These are phyloP conservation scores for Leucopternis melanops DNA, from an alignment of 2,113 vertebrate species.

Conservation along the genomic window DNA sequence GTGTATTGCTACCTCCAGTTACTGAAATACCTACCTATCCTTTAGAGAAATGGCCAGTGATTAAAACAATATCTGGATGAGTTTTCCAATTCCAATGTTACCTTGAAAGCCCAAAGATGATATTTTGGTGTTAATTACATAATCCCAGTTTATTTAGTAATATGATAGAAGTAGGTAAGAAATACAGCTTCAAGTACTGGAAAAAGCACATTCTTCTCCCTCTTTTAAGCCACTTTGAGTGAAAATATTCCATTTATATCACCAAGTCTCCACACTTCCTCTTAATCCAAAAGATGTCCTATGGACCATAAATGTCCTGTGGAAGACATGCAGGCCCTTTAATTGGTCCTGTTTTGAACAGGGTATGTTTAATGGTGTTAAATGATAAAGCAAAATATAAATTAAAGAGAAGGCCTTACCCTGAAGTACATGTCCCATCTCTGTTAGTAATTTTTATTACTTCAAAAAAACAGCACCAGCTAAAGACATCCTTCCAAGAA, in stretches of 20 bases:
- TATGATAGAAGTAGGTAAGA: not conserved
- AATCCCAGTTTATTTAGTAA: not conserved
- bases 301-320: not conserved
- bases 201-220: not conserved
- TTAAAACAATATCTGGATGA: not conserved
- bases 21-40: not conserved
- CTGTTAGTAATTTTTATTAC: not conserved
- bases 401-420: not conserved
- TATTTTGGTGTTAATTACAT: not conserved
- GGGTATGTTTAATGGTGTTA: not conserved
- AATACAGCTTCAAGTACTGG: not conserved
- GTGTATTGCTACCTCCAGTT: not conserved
- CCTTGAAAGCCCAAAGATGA: not conserved
- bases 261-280: not conserved
- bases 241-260: not conserved
- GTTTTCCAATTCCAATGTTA: not conserved
- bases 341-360: not conserved
- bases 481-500: not conserved
- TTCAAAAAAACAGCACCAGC: not conserved
- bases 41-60: not conserved
- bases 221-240: not conserved
- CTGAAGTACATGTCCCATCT: not conserved
- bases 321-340: not conserved
- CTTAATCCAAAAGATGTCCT: not conserved
- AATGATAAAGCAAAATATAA: not conserved